These are phyloP conservation scores for Zoanthus sansibaricus DNA, from an alignment of 92 coral and sea anemone species.

Conservation along the genomic window DNA sequence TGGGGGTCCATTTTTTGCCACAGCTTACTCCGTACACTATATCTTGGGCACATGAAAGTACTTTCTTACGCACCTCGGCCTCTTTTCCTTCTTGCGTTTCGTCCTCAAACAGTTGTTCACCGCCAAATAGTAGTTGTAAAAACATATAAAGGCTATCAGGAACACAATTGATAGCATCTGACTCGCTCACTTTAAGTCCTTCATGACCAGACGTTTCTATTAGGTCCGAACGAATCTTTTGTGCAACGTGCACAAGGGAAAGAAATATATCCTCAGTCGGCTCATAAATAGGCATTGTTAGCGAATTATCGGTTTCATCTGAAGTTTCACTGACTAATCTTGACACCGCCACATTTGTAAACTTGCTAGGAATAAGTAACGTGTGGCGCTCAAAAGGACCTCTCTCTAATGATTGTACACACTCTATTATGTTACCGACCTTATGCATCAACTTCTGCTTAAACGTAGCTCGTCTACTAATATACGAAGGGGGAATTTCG, in stretches of 20 bases:
- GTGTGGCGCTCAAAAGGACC: conserved; percentile 56
- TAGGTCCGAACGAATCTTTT: conserved; percentile 38
- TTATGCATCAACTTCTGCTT: conserved; percentile 42
- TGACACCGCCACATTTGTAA: conserved; percentile 31
- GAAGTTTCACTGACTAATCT: conserved; percentile 6
- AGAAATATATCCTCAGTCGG: conserved; percentile 22
- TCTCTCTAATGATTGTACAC: conserved; percentile 58
- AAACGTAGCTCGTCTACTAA: conserved; percentile 46
- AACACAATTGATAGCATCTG: conserved; percentile 19
- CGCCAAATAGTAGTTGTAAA: conserved; percentile 3
- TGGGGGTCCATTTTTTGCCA: conserved; percentile 74
- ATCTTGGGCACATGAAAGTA: conserved; percentile 57
- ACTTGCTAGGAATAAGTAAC: conserved; percentile 68
- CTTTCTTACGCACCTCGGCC: conserved; percentile 59
- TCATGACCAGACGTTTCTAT: conserved; percentile 4
- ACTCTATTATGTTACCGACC: conserved; percentile 45
- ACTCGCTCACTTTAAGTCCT: conserved; percentile 12
- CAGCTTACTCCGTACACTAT: conserved; percentile 60
- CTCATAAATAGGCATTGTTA: conserved; percentile 39
- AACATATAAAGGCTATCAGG: conserved; percentile 39
- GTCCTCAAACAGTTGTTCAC: conserved; percentile 45
- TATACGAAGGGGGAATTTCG: conserved; percentile 38
- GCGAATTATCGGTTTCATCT: conserved; percentile 33
- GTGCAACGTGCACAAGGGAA: conserved; percentile 18
- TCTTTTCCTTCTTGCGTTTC: conserved; percentile 42